phyloP scores from a whole-genome alignment of 1,140 invertebrate genomes.

The Brachionus angularis region DNA sequence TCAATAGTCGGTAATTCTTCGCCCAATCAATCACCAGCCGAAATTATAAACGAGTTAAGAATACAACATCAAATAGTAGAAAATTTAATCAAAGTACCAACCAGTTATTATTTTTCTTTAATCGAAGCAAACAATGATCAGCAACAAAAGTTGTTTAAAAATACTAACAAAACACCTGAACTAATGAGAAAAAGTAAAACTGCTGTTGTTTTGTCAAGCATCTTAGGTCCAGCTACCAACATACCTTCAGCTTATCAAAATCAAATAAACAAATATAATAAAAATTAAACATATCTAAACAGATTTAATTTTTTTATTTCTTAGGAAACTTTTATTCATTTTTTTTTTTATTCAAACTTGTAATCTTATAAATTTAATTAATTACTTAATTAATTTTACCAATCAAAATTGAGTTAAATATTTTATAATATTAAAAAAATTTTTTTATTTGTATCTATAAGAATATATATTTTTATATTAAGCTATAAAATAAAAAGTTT shows the following conservation, averaged over 20 bases:
- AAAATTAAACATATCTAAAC: not conserved
- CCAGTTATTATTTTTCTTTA: slow-evolving; percentile 17
- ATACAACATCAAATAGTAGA: slow-evolving; percentile 33
- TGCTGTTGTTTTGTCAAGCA: slow-evolving; percentile 40
- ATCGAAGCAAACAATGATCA: slow-evolving; percentile 20
- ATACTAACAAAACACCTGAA: slow-evolving; percentile 22
- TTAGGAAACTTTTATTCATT: too few relatives aligned
- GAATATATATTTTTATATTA: too few relatives aligned
- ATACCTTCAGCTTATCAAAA: slow-evolving; percentile 3
- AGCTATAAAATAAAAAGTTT: too few relatives aligned
- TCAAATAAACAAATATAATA: not conserved
- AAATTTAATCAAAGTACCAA: slow-evolving; percentile 24
- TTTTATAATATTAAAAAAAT: too few relatives aligned
- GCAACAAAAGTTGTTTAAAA: slow-evolving; percentile 23
- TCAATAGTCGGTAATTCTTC: slow-evolving; percentile 40
- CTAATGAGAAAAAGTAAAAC: slow-evolving; percentile 40
- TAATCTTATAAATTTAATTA: too few relatives aligned
- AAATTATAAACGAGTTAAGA: slow-evolving; percentile 27
- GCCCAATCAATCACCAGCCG: slow-evolving; percentile 28
- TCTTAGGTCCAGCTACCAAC: slow-evolving; percentile 29
- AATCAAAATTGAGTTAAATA: too few relatives aligned
- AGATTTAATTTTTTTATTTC: not conserved
- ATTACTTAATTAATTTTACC: too few relatives aligned
- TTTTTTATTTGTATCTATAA: too few relatives aligned
- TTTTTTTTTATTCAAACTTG: too few relatives aligned